Evolutionary conservation across 2,113 vertebrate genomes (phyloP), one percentile per base, ranked within the genome.

Genomic region (Spea bombifrons): DNA sequence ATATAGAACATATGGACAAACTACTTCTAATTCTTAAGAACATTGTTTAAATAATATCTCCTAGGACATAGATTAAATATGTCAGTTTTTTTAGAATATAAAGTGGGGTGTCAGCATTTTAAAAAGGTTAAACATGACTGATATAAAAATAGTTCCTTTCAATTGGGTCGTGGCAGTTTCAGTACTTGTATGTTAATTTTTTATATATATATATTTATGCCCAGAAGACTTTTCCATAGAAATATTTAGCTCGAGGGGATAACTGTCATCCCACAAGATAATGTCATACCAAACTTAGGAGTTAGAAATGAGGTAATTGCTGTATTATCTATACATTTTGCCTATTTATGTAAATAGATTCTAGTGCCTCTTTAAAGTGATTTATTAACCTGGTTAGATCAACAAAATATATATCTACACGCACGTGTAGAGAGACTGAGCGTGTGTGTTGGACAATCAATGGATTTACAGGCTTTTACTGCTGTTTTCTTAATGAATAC

Each of bases 101-200:
- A 59, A 59, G 4, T 13, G 55, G 50, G 55, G 55, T 59, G 55
- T 59, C 55, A 59, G 55, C 55, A 59, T 59, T 59, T 59, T 59
- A 59, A 59, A 59, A 59, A 59, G 55, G 55, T 59, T 59, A 59
- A 59, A 59, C 12, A 59, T 59, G 55, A 59, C 55, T 59, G 55
- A 59, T 59, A 59, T 59, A 59, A 83, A 87, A 88, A 88, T 85
- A 81, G 83, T 86, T 89, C 89, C 86, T 88, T 90, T 89, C 85
- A 82, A 84, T 86, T 86, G 80, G 73, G 91, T 91, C 84, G 87
- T 55, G 30, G 17, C 90, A 90, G 92, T 91, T 91, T 88, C 89
- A 87, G 87, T 87, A 90, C 89, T 84, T 86, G 87, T 85, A 86
- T 91, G 92, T 90, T 85, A 86, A 90, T 88, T 88, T 88, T 52